Percentiles rank a stretch among this genome's conserved stretches.
phyloP scores from a whole-genome alignment of 2,888 invertebrate species.

The Diarsia brunnea region DNA sequence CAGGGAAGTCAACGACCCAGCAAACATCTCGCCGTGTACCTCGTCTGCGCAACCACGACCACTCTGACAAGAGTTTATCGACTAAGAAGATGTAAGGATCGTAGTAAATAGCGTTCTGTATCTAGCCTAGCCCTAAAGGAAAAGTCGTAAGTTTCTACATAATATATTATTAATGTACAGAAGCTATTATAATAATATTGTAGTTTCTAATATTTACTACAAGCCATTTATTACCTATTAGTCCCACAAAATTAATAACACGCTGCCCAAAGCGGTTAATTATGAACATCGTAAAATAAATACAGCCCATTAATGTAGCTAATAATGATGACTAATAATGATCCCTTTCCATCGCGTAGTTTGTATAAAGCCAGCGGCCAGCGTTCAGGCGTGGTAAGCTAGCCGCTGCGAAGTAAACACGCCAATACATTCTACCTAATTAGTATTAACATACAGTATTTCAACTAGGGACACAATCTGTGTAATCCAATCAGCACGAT shows the following conservation, averaged over 20 bases:
- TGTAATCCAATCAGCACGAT: not conserved
- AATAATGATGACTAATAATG: slow-evolving; percentile 54
- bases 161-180: not conserved
- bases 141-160: not conserved
- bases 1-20: no score
- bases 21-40: no score
- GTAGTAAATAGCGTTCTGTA: not conserved
- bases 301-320: slow-evolving; percentile 34
- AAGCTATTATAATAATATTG: not conserved
- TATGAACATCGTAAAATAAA: slow-evolving; percentile 39
- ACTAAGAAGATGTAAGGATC: not conserved
- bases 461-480: not conserved
- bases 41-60: no score
- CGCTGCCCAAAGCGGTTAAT: slow-evolving; percentile 3
- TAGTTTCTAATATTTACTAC: slow-evolving; percentile 8
- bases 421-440: not conserved
- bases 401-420: slow-evolving; percentile 27
- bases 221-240: slow-evolving; percentile 6
- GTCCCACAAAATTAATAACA: slow-evolving; percentile 16
- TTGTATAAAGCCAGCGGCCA: slow-evolving; percentile 13
- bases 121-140: not conserved
- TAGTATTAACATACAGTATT: not conserved
- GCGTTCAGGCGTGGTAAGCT: slow-evolving; percentile 14
- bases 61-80: no score
- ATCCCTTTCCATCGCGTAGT: slow-evolving; percentile 33